Percentiles rank a stretch among this genome's conserved stretches.
These are phyloP conservation scores for Brachionus asplanchnoidis DNA, from an alignment of 1,140 invertebrate species.

Conservation along the genomic window DNA sequence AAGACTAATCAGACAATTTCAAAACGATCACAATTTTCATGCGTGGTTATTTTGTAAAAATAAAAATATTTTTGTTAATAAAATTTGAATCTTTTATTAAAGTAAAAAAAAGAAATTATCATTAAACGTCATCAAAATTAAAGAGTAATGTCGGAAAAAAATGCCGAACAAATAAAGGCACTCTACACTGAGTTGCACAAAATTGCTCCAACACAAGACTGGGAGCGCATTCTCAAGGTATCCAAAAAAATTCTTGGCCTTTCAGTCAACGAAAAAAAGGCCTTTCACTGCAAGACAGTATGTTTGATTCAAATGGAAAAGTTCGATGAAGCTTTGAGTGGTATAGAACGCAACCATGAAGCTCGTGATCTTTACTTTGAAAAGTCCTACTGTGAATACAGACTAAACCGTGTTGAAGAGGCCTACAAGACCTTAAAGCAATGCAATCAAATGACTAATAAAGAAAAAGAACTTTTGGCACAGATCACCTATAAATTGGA, in stretches of 20 bases:
- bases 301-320: slow-evolving; percentile 78
- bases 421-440: slow-evolving; percentile 70
- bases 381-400: slow-evolving; percentile 85
- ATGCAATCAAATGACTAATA: slow-evolving; percentile 61
- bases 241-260: slow-evolving; percentile 64
- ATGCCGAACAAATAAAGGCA: slow-evolving; percentile 35
- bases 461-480: slow-evolving; percentile 74
- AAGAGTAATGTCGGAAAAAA: slow-evolving; percentile 40
- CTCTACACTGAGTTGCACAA: slow-evolving; percentile 76
- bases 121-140: slow-evolving; percentile 7
- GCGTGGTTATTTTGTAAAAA: too few species aligned
- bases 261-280: slow-evolving; percentile 69
- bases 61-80: not conserved
- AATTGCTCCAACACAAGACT: slow-evolving; percentile 76
- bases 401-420: slow-evolving; percentile 75
- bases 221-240: slow-evolving; percentile 78
- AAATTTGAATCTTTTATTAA: not conserved
- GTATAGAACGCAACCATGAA: slow-evolving; percentile 65
- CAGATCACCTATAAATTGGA: slow-evolving; percentile 64
- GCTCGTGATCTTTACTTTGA: slow-evolving; percentile 69
- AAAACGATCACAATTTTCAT: too few species aligned
- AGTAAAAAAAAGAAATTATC: not conserved
- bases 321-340: slow-evolving; percentile 78
- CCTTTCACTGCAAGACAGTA: slow-evolving; percentile 82
- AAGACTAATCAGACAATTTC: too few species aligned